A percentile compares a stretch with the other conserved stretches of the same genome.
phyloP scores from a whole-genome alignment of 2,888 invertebrate genomes.

The Acronicta leporina region DNA sequence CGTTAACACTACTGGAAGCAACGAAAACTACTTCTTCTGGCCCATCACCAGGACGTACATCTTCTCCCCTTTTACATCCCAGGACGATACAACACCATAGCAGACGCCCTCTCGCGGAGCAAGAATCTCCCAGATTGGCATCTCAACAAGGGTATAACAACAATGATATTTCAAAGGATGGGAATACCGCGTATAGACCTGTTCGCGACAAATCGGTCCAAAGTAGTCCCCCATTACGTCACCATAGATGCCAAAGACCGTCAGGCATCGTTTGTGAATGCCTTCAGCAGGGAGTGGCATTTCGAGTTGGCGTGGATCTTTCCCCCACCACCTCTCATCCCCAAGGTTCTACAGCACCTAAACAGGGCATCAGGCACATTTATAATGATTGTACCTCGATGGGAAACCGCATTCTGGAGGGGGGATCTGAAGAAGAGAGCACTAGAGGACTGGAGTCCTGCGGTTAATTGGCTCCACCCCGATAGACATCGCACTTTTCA shows the following conservation, averaged over 20 bases:
- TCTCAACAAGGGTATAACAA: slow-evolving; percentile 5
- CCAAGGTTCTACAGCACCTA: slow-evolving; percentile 25
- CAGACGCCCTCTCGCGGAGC: slow-evolving; percentile 47
- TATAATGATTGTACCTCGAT: slow-evolving; percentile 21
- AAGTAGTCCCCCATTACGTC: neutral
- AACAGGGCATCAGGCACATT: slow-evolving; percentile 8
- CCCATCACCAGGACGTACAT: neutral
- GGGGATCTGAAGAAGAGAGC: slow-evolving; percentile 34
- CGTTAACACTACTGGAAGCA: neutral
- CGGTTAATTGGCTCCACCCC: neutral
- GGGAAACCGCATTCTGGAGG: slow-evolving; percentile 43
- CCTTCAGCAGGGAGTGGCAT: slow-evolving; percentile 10
- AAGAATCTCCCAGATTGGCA: slow-evolving; percentile 44
- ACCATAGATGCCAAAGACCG: slow-evolving; percentile 5
- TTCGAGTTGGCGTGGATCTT: slow-evolving; percentile 45
- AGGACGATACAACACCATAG: slow-evolving; percentile 49
- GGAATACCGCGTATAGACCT: slow-evolving; percentile 32
- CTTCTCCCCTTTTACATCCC: slow-evolving; percentile 45
- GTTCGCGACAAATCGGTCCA: slow-evolving; percentile 1
- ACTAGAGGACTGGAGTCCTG: no score
- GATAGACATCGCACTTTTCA: slow-evolving; percentile 14
- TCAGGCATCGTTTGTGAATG: slow-evolving; percentile 15
- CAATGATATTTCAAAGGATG: slow-evolving; percentile 29
- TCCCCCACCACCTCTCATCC: slow-evolving; percentile 50
- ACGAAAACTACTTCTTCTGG: slow-evolving; percentile 9